phyloP scores from a whole-genome alignment of 1,140 invertebrate species.

The Melitaea cinxia region DNA sequence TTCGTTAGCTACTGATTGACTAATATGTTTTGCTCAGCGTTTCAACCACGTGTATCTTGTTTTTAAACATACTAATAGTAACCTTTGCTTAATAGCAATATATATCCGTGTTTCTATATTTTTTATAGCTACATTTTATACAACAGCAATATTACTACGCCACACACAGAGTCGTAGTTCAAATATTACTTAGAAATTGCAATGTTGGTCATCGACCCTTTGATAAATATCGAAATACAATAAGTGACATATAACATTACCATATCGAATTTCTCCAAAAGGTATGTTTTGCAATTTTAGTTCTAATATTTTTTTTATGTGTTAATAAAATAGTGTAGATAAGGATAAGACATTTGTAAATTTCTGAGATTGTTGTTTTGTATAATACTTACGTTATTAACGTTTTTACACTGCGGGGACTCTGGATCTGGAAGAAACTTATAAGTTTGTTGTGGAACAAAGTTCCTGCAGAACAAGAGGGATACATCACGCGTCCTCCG shows the following conservation, averaged over 20 bases:
- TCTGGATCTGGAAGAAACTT: too few relatives aligned
- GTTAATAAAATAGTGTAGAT: too few relatives aligned
- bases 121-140: background rate
- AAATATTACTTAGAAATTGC: slow-evolving; percentile 23
- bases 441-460: too few relatives aligned
- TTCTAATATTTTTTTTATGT: too few relatives aligned
- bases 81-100: slow-evolving; percentile 11
- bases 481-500: too few relatives aligned
- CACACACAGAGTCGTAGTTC: background rate
- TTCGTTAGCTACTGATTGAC: slow-evolving; percentile 47
- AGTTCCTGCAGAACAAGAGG: too few relatives aligned
- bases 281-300: background rate
- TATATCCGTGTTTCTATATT: slow-evolving; percentile 15
- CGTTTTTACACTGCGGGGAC: too few relatives aligned
- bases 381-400: too few relatives aligned
- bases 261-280: slow-evolving; percentile 1
- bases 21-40: slow-evolving; percentile 48
- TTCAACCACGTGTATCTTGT: slow-evolving; percentile 49
- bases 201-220: slow-evolving; percentile 20
- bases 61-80: slow-evolving; percentile 12
- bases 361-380: too few relatives aligned
- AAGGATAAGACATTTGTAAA: too few relatives aligned
- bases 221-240: slow-evolving; percentile 9
- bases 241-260: background rate
- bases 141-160: slow-evolving; percentile 29